A percentile compares a stretch with the other conserved stretches of the same genome.
Evolutionary conservation across 2,113 vertebrate genomes (phyloP).

Genomic region (Carollia perspicillata): DNA sequence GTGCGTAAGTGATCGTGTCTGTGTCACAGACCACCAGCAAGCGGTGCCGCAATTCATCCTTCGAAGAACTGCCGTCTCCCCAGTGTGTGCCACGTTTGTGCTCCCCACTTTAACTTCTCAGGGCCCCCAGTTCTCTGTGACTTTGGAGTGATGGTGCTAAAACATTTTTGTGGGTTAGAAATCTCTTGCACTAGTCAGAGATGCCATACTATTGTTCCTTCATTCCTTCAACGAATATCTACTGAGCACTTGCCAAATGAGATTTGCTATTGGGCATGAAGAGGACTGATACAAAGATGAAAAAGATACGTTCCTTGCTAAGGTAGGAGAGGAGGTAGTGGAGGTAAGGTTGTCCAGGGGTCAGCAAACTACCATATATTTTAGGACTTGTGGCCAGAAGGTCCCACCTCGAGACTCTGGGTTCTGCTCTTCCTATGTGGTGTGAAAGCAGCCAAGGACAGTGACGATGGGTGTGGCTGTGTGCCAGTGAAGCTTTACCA

Average conservation of each 20-base stretch:
- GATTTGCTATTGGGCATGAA: neutral
- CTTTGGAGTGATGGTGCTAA: neutral
- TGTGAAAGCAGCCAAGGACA: neutral
- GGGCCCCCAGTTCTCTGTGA: neutral
- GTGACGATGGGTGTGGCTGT: neutral
- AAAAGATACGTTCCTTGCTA: neutral
- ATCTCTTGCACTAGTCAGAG: neutral
- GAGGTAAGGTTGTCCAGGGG: neutral
- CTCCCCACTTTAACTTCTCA: neutral
- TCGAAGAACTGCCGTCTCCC: neutral
- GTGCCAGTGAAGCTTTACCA: neutral
- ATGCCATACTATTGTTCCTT: neutral
- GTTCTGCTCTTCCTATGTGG: neutral
- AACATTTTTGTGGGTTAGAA: neutral
- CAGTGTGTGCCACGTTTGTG: rapidly evolving
- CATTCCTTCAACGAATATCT: neutral
- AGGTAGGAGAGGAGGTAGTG: neutral
- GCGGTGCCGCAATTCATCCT: neutral
- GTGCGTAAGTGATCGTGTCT: neutral
- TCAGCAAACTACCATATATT: neutral
- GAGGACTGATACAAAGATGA: neutral
- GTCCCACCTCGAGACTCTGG: neutral
- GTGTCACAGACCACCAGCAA: neutral
- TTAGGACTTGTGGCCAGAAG: neutral
- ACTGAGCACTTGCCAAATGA: neutral